A percentile compares a stretch with the other conserved stretches of the same genome.
Evolutionary conservation across 1,140 invertebrate species (phyloP).

Genomic region (Zaprionus camerounensis): DNA sequence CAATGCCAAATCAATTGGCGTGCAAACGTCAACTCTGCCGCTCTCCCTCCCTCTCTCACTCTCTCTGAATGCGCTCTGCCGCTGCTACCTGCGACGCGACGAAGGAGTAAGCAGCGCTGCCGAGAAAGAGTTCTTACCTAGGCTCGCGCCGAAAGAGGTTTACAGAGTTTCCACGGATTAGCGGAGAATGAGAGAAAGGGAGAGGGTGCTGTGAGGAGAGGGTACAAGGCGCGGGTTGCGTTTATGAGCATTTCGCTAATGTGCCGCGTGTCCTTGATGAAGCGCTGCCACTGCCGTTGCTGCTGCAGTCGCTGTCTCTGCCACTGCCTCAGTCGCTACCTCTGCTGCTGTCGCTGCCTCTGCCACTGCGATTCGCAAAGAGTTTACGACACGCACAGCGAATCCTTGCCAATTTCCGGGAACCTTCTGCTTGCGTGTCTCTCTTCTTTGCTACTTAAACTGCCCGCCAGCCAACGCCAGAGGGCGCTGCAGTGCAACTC

Average conservation of each 20-base stretch:
- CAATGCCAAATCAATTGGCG: slow-evolving; percentile 82
- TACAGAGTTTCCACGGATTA: slow-evolving; percentile 78
- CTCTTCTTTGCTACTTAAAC: slow-evolving; percentile 4
- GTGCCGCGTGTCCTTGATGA: slow-evolving; percentile 71
- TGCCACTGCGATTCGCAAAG: slow-evolving; percentile 71
- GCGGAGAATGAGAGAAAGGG: slow-evolving; percentile 22
- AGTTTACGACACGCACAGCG: slow-evolving; percentile 68
- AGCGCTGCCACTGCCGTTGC: slow-evolving; percentile 12
- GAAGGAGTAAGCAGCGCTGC: slow-evolving; percentile 39
- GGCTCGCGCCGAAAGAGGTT: slow-evolving; percentile 81
- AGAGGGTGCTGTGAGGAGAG: background rate
- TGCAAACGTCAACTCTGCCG: slow-evolving; percentile 72
- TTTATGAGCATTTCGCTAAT: slow-evolving; percentile 75
- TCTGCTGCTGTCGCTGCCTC: background rate
- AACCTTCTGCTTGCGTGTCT: slow-evolving; percentile 67
- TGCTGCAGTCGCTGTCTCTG: background rate
- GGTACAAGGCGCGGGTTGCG: slow-evolving; percentile 31
- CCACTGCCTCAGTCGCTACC: no score
- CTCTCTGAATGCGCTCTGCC: background rate
- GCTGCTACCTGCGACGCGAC: slow-evolving; percentile 33
- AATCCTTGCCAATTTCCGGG: slow-evolving; percentile 83
- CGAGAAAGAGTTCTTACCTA: slow-evolving; percentile 75
- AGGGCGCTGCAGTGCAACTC: slow-evolving; percentile 63
- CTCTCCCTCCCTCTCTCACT: background rate
- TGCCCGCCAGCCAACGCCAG: slow-evolving; percentile 61